phyloP scores from a whole-genome alignment of 53 echinoderm and acorn worm genomes.

The Echinometra lucunter region DNA sequence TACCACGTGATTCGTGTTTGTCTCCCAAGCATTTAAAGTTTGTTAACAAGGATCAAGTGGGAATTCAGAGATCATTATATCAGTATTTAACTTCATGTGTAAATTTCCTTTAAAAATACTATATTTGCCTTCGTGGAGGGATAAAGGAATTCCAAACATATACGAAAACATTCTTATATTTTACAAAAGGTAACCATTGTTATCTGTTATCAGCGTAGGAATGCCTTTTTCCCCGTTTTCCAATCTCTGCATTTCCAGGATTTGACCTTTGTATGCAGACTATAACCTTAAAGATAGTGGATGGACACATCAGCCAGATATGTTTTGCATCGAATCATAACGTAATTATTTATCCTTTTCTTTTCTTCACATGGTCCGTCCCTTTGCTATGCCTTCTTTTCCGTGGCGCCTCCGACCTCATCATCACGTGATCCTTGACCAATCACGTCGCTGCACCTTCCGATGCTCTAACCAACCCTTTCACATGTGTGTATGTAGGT shows the following conservation, averaged over 20 bases:
- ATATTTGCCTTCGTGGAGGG: too few relatives aligned
- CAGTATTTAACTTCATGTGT: neutral
- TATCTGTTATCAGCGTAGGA: too few relatives aligned
- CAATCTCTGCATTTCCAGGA: too few relatives aligned
- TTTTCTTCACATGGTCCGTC: neutral
- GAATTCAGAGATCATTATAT: neutral
- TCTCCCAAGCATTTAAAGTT: neutral
- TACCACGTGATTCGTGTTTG: neutral
- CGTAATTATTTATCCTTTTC: neutral
- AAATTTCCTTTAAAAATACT: neutral
- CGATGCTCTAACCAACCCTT: neutral
- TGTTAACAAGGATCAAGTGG: neutral
- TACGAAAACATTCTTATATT: too few relatives aligned
- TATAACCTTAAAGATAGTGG: neutral
- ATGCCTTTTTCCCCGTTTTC: too few relatives aligned
- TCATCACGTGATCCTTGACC: conserved; percentile 8
- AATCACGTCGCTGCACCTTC: neutral
- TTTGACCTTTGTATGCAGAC: too few relatives aligned
- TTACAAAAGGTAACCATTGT: too few relatives aligned
- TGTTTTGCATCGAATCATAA: neutral
- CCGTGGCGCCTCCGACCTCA: conserved; percentile 12
- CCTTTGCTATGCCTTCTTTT: neutral
- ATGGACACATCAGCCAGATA: neutral
- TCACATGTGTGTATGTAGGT: conserved; percentile 28
- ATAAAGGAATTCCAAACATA: too few relatives aligned